These are phyloP conservation scores for Diploscapter pachys DNA, from an alignment of 1,140 invertebrate genomes.

Conservation along the genomic window DNA sequence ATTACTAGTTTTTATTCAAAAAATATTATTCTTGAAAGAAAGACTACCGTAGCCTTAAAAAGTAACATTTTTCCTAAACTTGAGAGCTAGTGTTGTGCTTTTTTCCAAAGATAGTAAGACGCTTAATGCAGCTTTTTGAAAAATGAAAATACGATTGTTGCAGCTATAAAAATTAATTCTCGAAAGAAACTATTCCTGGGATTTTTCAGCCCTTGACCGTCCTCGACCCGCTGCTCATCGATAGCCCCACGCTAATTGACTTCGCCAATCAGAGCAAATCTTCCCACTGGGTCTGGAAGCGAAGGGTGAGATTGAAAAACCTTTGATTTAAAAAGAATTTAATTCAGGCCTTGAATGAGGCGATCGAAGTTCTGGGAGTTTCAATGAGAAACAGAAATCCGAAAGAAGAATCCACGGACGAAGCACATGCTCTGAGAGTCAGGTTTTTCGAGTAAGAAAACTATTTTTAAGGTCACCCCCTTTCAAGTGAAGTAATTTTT, in stretches of 20 bases:
- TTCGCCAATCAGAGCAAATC: too few species aligned
- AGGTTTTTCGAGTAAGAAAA: conserved; percentile 7
- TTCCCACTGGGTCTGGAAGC: conserved; percentile 29
- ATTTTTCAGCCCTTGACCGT: background rate
- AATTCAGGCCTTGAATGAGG: conserved; percentile 17
- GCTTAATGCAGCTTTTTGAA: background rate
- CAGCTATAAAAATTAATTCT: background rate
- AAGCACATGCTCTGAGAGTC: background rate
- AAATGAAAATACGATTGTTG: background rate
- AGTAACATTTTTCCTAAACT: background rate
- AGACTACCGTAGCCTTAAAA: background rate
- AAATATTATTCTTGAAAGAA: background rate
- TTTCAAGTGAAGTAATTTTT: background rate
- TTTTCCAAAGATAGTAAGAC: background rate
- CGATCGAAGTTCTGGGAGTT: conserved; percentile 8
- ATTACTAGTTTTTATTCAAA: background rate
- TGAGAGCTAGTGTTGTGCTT: background rate
- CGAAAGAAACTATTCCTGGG: background rate
- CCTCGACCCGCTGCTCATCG: background rate
- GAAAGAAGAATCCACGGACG: background rate
- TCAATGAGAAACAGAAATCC: background rate
- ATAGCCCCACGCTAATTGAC: background rate
- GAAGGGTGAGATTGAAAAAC: background rate
- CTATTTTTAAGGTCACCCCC: background rate
- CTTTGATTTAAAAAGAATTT: background rate